A percentile compares a stretch with the other conserved stretches of the same genome.
Evolutionary conservation across 2,113 vertebrate species (phyloP).

Genomic region (Thoracochromis brauschi): DNA sequence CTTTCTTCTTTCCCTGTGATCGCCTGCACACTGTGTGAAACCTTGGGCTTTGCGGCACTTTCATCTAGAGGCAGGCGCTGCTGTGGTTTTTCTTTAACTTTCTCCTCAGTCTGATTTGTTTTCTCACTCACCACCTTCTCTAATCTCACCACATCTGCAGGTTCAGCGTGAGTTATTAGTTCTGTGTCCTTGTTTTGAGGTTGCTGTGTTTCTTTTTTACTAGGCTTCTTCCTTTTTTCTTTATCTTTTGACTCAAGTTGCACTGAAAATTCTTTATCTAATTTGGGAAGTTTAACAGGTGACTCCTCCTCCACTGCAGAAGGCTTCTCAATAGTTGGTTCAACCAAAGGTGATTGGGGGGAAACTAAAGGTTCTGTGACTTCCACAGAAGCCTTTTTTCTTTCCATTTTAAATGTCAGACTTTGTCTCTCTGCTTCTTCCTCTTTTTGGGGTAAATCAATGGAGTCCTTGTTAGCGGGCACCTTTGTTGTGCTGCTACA

Average conservation of each 20-base stretch:
- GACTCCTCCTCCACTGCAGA: not conserved
- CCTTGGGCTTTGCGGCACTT: not conserved
- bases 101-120: not conserved
- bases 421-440: not conserved
- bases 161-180: not conserved
- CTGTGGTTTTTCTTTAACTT: not conserved
- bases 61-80: not conserved
- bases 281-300: not conserved
- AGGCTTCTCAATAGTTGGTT: not conserved
- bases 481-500: constrained; percentile 31
- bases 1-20: not conserved
- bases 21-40: not conserved
- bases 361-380: not conserved
- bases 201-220: not conserved
- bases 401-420: not conserved
- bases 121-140: not conserved
- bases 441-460: constrained; percentile 29
- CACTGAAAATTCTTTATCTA: not conserved
- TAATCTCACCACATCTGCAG: not conserved
- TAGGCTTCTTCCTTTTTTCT: not conserved
- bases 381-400: not conserved
- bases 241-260: not conserved
- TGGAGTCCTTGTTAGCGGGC: not conserved
- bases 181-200: not conserved
- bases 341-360: not conserved